A percentile compares a stretch with the other conserved stretches of the same genome.
These are phyloP conservation scores for Sebastes vulpes DNA, from an alignment of 2,797 vertebrate genomes.

Conservation along the genomic window DNA sequence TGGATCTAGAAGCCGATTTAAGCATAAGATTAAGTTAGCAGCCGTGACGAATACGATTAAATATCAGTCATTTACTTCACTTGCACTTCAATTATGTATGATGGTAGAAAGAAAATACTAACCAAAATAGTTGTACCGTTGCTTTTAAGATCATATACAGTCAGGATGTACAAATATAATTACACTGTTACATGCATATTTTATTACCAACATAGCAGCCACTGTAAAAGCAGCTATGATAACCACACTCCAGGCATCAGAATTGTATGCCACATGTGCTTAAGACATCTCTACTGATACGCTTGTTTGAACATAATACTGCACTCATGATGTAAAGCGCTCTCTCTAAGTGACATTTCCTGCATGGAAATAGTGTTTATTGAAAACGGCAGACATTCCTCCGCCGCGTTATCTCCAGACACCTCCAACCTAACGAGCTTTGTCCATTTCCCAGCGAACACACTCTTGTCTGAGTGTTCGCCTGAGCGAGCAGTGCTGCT, in stretches of 20 bases:
- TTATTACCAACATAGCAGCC: slow-evolving; percentile 42
- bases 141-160: slow-evolving; percentile 15
- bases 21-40: slow-evolving; percentile 43
- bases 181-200: slow-evolving; percentile 48
- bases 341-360: slow-evolving; percentile 81
- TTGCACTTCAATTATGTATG: not conserved
- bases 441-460: slow-evolving; percentile 84
- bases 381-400: slow-evolving; percentile 84
- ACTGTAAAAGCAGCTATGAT: slow-evolving; percentile 26
- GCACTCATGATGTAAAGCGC: slow-evolving; percentile 67
- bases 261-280: slow-evolving; percentile 46
- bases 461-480: slow-evolving; percentile 76
- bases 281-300: slow-evolving; percentile 67
- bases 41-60: slow-evolving; percentile 56
- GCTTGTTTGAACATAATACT: slow-evolving; percentile 73
- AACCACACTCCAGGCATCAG: slow-evolving; percentile 13
- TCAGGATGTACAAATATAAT: slow-evolving; percentile 31
- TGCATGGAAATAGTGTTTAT: slow-evolving; percentile 80
- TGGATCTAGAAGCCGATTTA: slow-evolving; percentile 46
- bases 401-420: slow-evolving; percentile 81
- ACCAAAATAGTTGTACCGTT: not conserved
- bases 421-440: slow-evolving; percentile 88
- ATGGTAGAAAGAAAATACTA: not conserved
- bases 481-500: slow-evolving; percentile 79
- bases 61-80: slow-evolving; percentile 16